phyloP scores from a whole-genome alignment of 1,140 invertebrate species.

The Leptoteleia sp. region DNA sequence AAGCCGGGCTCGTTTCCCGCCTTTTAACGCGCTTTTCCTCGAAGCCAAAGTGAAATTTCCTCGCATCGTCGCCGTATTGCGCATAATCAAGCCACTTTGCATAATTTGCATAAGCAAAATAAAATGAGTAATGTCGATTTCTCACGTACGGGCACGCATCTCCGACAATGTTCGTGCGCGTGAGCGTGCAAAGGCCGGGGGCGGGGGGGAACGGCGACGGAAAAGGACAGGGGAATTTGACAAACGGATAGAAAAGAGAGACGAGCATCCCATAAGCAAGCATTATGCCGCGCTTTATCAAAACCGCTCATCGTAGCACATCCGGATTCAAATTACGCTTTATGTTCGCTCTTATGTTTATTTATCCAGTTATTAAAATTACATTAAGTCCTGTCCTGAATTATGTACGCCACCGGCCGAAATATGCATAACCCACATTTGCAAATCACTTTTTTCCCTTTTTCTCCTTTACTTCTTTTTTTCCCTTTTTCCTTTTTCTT shows the following conservation, averaged over 20 bases:
- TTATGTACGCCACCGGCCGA: conserved; percentile 69
- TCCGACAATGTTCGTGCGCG: conserved; percentile 53
- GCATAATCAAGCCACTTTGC: conserved; percentile 63
- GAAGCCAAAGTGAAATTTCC: conserved; percentile 65
- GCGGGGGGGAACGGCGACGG: conserved; percentile 26
- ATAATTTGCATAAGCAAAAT: conserved; percentile 75
- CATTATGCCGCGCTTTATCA: conserved; percentile 77
- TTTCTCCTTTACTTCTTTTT: no score
- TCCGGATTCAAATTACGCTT: conserved; percentile 80
- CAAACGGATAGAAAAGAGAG: conserved; percentile 68
- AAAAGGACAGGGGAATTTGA: conserved; percentile 65
- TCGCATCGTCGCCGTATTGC: conserved; percentile 59
- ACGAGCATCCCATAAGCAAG: conserved; percentile 66
- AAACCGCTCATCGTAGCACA: conserved; percentile 78
- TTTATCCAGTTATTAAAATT: conserved; percentile 81
- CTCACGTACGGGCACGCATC: conserved; percentile 64
- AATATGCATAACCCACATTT: no score
- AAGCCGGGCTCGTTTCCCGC: conserved; percentile 50
- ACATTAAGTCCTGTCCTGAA: conserved; percentile 75
- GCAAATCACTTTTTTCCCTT: no score
- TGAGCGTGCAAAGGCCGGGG: conserved; percentile 26
- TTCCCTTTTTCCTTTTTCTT: no score
- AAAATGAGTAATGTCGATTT: conserved; percentile 73
- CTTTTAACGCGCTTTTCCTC: conserved; percentile 46
- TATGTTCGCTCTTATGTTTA: conserved; percentile 78